Base-by-base conservation (phyloP, 92 coral and sea anemone species). In the Paragorgia papillata region DNA sequence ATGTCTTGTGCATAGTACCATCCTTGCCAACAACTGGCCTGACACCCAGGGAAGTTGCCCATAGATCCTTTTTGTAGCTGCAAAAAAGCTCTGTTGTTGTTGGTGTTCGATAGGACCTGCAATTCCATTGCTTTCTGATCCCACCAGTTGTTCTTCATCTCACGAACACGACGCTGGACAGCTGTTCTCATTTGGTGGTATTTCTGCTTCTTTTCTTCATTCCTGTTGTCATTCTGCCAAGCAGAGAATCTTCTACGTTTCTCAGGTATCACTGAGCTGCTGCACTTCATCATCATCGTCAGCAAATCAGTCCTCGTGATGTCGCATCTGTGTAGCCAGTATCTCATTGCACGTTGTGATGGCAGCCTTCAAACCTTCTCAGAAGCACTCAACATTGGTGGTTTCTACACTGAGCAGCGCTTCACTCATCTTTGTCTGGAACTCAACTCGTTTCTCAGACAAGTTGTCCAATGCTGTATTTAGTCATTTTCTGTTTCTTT, bases 81-180 rank as follows among this genome's bases (percentile, higher is more conserved):
- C 20, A 61, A 69, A 80, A 54, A 57, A 35, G 22, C 79, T 60
- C 73, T 71, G 21, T 62, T 22, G 66, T 41, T 24, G 25, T 70
- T 40, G 65, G 57, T 22, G 63, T 80, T 77, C 21, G 84, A 57
- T 22, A 40, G 69, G 9, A 9, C 29, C 68, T 68, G 84, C 3
- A 68, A 28, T 41, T 68, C 84, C 21, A 66, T 59, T 0, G 84
- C 84, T 29, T 68, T 80, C 7, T 33, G 44, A 40, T 20, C 31
- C 84, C 84, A 68, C 79, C 84, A 80, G 4, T 25, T 8, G 32
- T 68, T 77, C 39, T 69, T 33, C 54, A 80, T 66, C 15, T 24
- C 24, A 5, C 68, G 39, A 24, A 66, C 33, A 66, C 61, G 25
- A 28, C 20, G n/a, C 57, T 43, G 55, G 44, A 40, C 20, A 18